Conservation (phyloP, 2,113 vertebrate species). For the Eptesicus fuscus region DNA sequence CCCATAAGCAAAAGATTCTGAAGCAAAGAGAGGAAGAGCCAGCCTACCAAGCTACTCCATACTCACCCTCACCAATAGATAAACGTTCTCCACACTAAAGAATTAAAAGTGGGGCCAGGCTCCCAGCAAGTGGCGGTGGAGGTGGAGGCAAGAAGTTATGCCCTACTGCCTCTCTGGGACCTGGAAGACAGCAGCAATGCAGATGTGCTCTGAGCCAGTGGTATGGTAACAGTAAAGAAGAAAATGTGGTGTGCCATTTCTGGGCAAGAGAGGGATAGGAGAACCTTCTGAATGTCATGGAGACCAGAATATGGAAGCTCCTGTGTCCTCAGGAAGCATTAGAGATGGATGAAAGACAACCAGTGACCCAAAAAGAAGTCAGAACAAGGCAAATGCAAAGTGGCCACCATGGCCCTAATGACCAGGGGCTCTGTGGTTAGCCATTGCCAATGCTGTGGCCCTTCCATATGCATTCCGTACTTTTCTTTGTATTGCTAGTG, state of each 20-base stretch:
- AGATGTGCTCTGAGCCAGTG: background rate
- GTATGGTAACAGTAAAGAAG: background rate
- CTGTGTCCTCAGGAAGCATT: background rate
- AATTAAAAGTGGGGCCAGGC: background rate
- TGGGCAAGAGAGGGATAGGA: background rate
- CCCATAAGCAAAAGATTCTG: background rate
- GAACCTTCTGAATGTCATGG: background rate
- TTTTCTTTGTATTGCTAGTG: background rate
- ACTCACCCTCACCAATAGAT: background rate
- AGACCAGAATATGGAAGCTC: background rate
- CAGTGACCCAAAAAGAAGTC: background rate
- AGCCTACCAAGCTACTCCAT: background rate
- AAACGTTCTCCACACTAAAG: background rate
- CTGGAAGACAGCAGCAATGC: background rate
- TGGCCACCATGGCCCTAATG: background rate
- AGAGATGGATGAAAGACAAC: background rate
- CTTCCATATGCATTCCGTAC: background rate
- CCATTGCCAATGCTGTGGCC: background rate
- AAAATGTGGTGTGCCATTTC: fast-evolving
- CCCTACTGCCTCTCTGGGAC: background rate
- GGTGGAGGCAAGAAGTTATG: background rate
- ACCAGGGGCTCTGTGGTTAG: background rate
- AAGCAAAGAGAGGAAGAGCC: background rate
- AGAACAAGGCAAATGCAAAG: background rate
- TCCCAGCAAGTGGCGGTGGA: too few relatives aligned